These are phyloP conservation scores for Isaurus tuberculatus DNA, from an alignment of 92 coral and sea anemone species.

Conservation along the genomic window DNA sequence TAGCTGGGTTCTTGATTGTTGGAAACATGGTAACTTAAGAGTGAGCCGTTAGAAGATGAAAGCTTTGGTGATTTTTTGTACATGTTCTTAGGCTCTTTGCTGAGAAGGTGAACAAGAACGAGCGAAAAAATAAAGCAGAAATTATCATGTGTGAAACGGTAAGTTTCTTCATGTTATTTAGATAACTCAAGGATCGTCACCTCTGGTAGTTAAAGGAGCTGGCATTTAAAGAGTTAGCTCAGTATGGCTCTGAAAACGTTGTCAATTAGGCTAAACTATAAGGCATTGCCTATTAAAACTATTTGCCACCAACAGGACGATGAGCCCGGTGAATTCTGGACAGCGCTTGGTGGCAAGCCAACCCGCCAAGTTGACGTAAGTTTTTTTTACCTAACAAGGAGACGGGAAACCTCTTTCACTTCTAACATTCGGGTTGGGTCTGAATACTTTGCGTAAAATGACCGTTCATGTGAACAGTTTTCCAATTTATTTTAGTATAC, in stretches of 20 bases:
- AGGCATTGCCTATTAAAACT: background rate
- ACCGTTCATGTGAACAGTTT: background rate
- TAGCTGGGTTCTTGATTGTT: too few species aligned
- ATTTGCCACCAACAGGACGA: slow-evolving; percentile 71
- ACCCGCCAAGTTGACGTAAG: slow-evolving; percentile 62
- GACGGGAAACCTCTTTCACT: background rate
- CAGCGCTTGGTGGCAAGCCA: slow-evolving; percentile 86
- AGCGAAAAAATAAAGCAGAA: slow-evolving; percentile 93
- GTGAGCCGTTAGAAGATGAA: too few species aligned
- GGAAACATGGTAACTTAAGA: too few species aligned
- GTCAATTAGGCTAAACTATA: background rate
- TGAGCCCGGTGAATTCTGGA: slow-evolving; percentile 92
- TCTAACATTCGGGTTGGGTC: background rate
- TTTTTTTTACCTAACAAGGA: background rate
- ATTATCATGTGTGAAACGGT: slow-evolving; percentile 86
- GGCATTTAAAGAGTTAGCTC: background rate
- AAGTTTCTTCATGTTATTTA: slow-evolving; percentile 32
- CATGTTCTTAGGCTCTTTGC: slow-evolving; percentile 75
- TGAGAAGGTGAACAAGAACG: slow-evolving; percentile 95
- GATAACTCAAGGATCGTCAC: background rate
- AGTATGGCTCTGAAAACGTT: background rate
- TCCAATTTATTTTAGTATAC: too few species aligned
- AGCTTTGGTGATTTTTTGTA: too few species aligned
- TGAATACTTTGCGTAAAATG: background rate
- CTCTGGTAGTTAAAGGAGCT: background rate